Evolutionary conservation across 2,888 invertebrate species (phyloP).

Genomic region (Yponomeuta cagnagella): DNA sequence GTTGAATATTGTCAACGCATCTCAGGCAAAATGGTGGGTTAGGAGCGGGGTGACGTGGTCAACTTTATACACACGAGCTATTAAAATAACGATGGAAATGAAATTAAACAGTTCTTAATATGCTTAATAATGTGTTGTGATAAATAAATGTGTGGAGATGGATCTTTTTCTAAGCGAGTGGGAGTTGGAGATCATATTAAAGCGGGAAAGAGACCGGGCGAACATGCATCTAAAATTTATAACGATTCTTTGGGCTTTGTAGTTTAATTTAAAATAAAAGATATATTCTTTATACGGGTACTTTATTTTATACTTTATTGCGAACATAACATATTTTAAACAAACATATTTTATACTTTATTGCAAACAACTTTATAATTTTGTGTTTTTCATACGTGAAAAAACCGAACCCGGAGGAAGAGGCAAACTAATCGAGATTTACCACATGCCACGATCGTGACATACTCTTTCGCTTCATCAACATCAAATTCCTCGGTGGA

Average conservation of each 20-base stretch:
- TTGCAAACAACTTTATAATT: too few species aligned
- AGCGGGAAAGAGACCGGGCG: constrained; percentile 45
- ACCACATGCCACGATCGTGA: not conserved
- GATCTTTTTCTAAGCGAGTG: not conserved
- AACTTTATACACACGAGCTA: constrained; percentile 49
- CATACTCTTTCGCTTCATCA: not conserved
- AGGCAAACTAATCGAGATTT: too few species aligned
- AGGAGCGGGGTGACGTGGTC: constrained; percentile 58
- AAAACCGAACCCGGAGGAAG: too few species aligned
- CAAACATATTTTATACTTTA: too few species aligned
- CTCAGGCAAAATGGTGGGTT: constrained; percentile 42
- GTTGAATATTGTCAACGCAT: constrained; percentile 64
- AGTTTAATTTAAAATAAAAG: constrained; percentile 5
- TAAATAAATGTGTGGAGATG: constrained; percentile 43
- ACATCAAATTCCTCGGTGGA: not conserved
- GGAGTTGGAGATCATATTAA: constrained; percentile 53
- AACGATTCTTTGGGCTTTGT: too few species aligned
- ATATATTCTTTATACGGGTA: not conserved
- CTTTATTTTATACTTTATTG: not conserved
- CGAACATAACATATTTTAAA: too few species aligned
- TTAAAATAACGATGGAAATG: constrained; percentile 69
- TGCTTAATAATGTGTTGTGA: constrained; percentile 65
- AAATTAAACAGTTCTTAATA: constrained; percentile 69
- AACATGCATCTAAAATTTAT: constrained; percentile 27
- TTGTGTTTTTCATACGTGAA: too few species aligned